Evolutionary conservation across 2,797 vertebrate genomes (phyloP).

Genomic region (Channa striata): DNA sequence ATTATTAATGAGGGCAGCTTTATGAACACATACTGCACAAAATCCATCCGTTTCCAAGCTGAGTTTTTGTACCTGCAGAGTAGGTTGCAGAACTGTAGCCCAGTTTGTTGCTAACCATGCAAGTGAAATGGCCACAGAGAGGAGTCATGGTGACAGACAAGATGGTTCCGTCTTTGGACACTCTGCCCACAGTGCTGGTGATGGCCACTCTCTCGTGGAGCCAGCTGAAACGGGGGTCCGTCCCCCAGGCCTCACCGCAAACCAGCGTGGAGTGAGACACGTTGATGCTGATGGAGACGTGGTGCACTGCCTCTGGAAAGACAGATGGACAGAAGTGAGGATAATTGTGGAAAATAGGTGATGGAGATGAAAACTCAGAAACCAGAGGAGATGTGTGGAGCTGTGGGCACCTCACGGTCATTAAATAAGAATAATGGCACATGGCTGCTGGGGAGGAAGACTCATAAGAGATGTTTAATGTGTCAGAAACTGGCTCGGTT

Average conservation of each 20-base stretch:
- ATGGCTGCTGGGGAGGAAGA: slow-evolving; percentile 57
- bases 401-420: slow-evolving; percentile 34
- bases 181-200: slow-evolving; percentile 63
- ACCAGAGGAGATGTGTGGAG: slow-evolving; percentile 16
- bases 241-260: slow-evolving; percentile 85
- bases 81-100: slow-evolving; percentile 81
- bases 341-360: slow-evolving; percentile 10
- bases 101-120: slow-evolving; percentile 81
- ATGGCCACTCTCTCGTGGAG: slow-evolving; percentile 75
- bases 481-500: slow-evolving; percentile 67
- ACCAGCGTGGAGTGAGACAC: slow-evolving; percentile 78
- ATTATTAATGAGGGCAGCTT: not conserved
- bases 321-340: slow-evolving; percentile 18
- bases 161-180: slow-evolving; percentile 73
- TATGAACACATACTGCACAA: not conserved
- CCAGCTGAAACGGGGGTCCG: slow-evolving; percentile 83
- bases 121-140: slow-evolving; percentile 85
- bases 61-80: slow-evolving; percentile 69
- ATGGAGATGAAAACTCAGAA: slow-evolving; percentile 39
- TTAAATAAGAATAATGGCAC: slow-evolving; percentile 57
- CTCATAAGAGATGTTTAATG: slow-evolving; percentile 71
- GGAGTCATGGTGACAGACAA: slow-evolving; percentile 67
- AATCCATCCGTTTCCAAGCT: not conserved
- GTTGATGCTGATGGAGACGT: slow-evolving; percentile 84
- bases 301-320: slow-evolving; percentile 80